These are phyloP conservation scores for Sciurus carolinensis DNA, from an alignment of 2,797 vertebrate genomes.

Conservation along the genomic window DNA sequence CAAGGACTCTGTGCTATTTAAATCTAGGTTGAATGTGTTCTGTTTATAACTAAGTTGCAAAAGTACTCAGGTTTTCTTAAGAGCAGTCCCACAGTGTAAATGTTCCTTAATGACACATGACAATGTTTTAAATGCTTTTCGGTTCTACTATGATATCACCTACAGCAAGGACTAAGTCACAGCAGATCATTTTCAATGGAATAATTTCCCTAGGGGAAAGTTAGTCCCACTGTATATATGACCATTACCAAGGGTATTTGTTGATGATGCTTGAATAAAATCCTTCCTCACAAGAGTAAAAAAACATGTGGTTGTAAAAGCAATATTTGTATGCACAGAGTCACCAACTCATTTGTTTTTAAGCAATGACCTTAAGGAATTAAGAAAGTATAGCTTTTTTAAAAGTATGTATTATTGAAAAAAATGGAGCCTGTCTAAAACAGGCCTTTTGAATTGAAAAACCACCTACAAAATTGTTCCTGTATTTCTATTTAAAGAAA, in stretches of 20 bases:
- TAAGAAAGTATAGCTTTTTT: not conserved
- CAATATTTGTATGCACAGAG: not conserved
- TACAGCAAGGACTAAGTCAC: constrained; percentile 41
- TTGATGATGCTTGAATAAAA: constrained; percentile 28
- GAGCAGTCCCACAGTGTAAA: not conserved
- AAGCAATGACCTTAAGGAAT: not conserved
- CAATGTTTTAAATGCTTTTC: constrained; percentile 32
- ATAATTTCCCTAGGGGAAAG: constrained; percentile 48
- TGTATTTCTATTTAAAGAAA: not conserved
- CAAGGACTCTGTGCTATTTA: not conserved
- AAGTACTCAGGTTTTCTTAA: not conserved
- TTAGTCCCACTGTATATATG: not conserved
- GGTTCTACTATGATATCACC: not conserved
- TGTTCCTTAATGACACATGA: constrained; percentile 21
- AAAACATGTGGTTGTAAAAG: not conserved
- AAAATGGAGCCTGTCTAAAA: constrained; percentile 21
- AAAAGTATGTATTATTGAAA: not conserved
- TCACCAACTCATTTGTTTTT: not conserved
- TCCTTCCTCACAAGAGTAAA: constrained; percentile 1
- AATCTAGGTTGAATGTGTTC: not conserved
- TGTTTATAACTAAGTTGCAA: not conserved
- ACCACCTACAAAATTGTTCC: not conserved
- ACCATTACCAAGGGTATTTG: constrained; percentile 24
- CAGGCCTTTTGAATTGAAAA: constrained; percentile 6
- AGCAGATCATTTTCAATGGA: constrained; percentile 40